These are phyloP conservation scores for Eurytoma adleriae DNA, from an alignment of 2,888 invertebrate species.

Conservation along the genomic window DNA sequence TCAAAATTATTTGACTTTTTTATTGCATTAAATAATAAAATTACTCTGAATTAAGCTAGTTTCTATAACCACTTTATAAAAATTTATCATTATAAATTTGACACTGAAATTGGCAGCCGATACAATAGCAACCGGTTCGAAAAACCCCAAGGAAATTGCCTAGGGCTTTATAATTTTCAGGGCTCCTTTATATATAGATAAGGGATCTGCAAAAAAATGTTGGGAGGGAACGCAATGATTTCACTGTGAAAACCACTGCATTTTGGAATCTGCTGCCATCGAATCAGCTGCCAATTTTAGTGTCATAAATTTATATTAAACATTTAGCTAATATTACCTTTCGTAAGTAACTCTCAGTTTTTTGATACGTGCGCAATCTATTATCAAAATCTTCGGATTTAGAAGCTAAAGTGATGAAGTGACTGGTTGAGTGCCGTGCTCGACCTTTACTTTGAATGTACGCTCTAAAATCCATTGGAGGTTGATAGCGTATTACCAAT, in stretches of 20 bases:
- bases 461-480: slow-evolving; percentile 84
- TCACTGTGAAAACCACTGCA: too few species aligned
- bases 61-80: too few species aligned
- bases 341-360: slow-evolving; percentile 79
- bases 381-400: slow-evolving; percentile 68
- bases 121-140: too few species aligned
- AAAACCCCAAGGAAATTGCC: too few species aligned
- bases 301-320: background rate
- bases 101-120: too few species aligned
- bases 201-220: too few species aligned
- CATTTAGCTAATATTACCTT: slow-evolving; percentile 64
- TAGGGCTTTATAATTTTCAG: too few species aligned
- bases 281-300: too few species aligned
- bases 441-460: slow-evolving; percentile 95
- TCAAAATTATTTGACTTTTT: background rate
- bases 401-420: slow-evolving; percentile 79
- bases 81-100: too few species aligned
- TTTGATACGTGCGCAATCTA: slow-evolving; percentile 76
- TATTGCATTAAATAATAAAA: slow-evolving; percentile 25
- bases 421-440: slow-evolving; percentile 83
- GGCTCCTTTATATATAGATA: too few species aligned
- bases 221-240: too few species aligned
- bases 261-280: too few species aligned
- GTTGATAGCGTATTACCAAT: slow-evolving; percentile 86
- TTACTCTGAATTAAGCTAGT: slow-evolving; percentile 36